These are phyloP conservation scores for Ruditapes philippinarum DNA, from an alignment of 1,140 invertebrate species.

Conservation along the genomic window DNA sequence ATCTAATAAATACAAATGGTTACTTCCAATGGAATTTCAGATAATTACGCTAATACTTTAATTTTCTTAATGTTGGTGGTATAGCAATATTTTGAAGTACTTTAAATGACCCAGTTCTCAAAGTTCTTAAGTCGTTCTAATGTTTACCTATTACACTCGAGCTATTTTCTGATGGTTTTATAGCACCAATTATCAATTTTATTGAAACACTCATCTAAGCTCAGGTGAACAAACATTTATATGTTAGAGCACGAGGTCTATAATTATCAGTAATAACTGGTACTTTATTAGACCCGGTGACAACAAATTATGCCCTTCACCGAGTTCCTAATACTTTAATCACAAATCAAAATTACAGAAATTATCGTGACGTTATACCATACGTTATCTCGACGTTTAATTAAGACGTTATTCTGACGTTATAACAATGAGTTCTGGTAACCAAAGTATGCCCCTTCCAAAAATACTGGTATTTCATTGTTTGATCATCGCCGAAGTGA, in stretches of 20 bases:
- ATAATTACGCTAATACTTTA: too few relatives aligned
- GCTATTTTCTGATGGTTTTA: conserved; percentile 38
- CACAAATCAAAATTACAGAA: conserved; percentile 1
- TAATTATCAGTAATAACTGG: conserved; percentile 36
- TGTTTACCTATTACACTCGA: conserved; percentile 32
- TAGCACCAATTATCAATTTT: conserved; percentile 44
- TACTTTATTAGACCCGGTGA: conserved; percentile 11
- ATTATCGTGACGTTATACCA: too few relatives aligned
- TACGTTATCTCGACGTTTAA: too few relatives aligned
- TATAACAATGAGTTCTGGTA: not conserved
- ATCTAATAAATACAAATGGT: too few relatives aligned
- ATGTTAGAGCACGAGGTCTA: not conserved
- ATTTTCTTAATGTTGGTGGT: too few relatives aligned
- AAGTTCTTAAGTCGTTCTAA: not conserved
- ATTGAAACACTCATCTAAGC: not conserved
- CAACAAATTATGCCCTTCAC: conserved; percentile 19
- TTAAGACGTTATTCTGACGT: not conserved
- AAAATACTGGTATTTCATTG: too few relatives aligned
- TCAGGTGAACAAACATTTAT: conserved; percentile 30
- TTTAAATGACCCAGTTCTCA: not conserved
- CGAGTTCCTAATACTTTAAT: conserved; percentile 7
- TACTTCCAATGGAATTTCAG: too few relatives aligned
- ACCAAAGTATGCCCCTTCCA: not conserved
- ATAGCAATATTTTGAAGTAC: too few relatives aligned
- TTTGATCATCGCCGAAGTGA: too few relatives aligned